Percentiles rank a stretch among this genome's conserved stretches.
Evolutionary conservation across 2,888 invertebrate genomes (phyloP).

Genomic region (Bruchidius siliquastri): DNA sequence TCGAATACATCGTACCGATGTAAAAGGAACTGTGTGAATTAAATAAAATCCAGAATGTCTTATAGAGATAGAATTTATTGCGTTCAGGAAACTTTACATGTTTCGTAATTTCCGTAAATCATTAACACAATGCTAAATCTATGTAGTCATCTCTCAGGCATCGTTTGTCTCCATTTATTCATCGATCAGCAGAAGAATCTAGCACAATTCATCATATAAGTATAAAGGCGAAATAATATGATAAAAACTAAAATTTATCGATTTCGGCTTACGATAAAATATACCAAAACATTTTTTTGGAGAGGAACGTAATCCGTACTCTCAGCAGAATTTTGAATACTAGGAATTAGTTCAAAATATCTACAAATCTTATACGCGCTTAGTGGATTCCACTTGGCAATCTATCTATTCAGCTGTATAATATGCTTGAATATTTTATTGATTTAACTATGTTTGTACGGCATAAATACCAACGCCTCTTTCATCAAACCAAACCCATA

Average conservation of each 20-base stretch:
- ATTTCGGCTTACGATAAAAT: conserved; percentile 36
- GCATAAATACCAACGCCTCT: no score
- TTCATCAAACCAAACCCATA: no score
- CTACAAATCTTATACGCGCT: conserved; percentile 22
- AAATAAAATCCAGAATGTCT: conserved; percentile 19
- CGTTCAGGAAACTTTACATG: conserved; percentile 52
- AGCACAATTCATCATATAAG: not conserved
- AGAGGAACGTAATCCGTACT: conserved; percentile 50
- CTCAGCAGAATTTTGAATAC: conserved; percentile 43
- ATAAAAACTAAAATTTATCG: conserved; percentile 24
- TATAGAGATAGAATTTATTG: conserved; percentile 52
- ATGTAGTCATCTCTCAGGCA: conserved; percentile 27
- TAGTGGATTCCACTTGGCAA: not conserved
- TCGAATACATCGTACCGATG: no score
- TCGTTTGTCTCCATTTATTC: conserved; percentile 19
- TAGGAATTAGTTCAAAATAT: conserved; percentile 37
- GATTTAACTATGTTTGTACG: no score
- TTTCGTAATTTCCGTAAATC: conserved; percentile 43
- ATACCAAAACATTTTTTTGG: conserved; percentile 36
- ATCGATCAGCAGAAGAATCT: conserved; percentile 4
- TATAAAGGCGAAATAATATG: conserved; percentile 30
- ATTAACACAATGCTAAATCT: conserved; percentile 44
- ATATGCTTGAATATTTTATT: not conserved
- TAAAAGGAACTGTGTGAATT: not conserved
- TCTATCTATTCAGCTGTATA: not conserved